Base-by-base conservation (phyloP, 2,888 invertebrate species). In the Blera fallax region DNA sequence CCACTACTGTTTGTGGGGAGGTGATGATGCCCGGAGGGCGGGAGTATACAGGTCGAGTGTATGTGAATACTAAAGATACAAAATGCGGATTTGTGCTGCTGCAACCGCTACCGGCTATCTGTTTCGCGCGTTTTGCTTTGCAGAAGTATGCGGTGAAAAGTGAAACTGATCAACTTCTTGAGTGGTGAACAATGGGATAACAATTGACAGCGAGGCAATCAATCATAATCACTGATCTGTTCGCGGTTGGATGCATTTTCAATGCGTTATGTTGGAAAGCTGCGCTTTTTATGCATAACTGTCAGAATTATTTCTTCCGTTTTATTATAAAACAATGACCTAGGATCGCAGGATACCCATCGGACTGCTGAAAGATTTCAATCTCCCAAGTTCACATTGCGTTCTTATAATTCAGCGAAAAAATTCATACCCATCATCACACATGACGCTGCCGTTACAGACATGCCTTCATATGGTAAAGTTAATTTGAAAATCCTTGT, bases 171-270 rank as follows among this genome's bases (percentile, higher is more conserved):
- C 85, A 85, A 85, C 73, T 85, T 80, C 76, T 74, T 81, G 85
- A 85, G 77, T 65, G 62, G 85, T 81, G 58, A 81, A 85, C 85
- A 85, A 85, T 85, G 77, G 85, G 40, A 60, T 54, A 67, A 67
- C 80, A 85, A 81, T 85, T 85, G 85, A 85, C 85, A 85, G 85
- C 85, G 48, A 81, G 67, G 85, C 77, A 85, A 85, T 85, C 85
- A 85, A 85, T 85, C 85, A 85, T 85, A 85, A 81, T 85, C 85
- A 85, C 72, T 74, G 84, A 80, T 84, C 79, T 64, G 83, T 67
- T 67, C 14, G 48, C 40, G 37, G 58, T 56, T 62, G 29, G 16
- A 40, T 48, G 83, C 32, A 83, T 64, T 43, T 62, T 40, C 16
- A 62, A 62, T 43, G 60, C 11, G 18, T 11, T 48, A 32, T 62